Evolutionary conservation across 2,113 vertebrate genomes (phyloP), one percentile per base, ranked within the genome.

Genomic region (Panthera leo): DNA sequence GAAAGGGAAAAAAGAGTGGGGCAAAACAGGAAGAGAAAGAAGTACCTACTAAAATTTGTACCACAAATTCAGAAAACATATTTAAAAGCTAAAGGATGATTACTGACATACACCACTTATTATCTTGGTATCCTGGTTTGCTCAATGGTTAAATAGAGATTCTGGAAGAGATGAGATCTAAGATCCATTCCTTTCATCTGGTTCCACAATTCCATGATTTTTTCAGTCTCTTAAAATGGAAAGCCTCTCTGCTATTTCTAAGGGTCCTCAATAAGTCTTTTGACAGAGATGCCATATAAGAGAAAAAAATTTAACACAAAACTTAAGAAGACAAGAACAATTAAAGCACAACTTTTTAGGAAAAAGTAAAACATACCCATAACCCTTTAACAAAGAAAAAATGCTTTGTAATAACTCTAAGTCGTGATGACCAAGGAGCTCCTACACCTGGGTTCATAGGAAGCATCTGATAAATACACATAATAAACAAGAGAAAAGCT

Each of bases 331-430:
- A 84, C 14, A 95, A 2, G 36, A 93, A 71, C 27, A 84, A 82
- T 51, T 55, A 91, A 58, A 61, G 39, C 13, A 89, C 5, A 93
- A 29, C 11, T 88, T 53, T 39, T 92, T 21, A 91, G 36, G 23
- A 2, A 80, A 78, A 67, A 91, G 36, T 14, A 92, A 91, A 65
- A 36, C 12, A 68, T 36, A 14, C 1, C 25, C 29, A 31, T 61
- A 63, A 51, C 79, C 6, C 34, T 93, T 80, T 84, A 94, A 96
- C 73, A 39, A 95, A 89, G 9, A 78, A 95, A 96, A 96, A 8
- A 76, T 16, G 51, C 29, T 92, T 39, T 94, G 11, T 18, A 89
- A 82, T 79, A 85, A 85, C 70, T 85, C n/a, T 78, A 92, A 73
- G 42, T 45, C 55, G 73, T 31, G 31, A 67, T 70, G 51, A 97